Conservation (phyloP, 2,888 invertebrate species). For the Drosophila lutescens region DNA sequence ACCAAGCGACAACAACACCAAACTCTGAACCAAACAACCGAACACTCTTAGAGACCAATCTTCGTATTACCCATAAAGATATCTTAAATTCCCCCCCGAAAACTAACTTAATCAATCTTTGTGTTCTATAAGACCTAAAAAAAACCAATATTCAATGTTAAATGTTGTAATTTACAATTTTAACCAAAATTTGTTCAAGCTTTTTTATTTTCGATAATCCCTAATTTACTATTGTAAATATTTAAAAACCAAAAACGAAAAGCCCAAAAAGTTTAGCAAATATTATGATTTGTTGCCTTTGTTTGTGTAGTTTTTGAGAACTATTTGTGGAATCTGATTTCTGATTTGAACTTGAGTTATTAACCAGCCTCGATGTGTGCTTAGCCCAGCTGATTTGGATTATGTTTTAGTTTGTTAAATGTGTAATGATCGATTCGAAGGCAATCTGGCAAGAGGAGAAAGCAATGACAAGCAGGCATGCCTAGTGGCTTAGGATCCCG, state of each 20-base stretch:
- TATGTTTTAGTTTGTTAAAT: conserved; percentile 31
- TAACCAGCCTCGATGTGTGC: conserved; percentile 56
- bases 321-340: conserved; percentile 23
- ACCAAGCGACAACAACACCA: conserved; percentile 60
- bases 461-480: conserved; percentile 25
- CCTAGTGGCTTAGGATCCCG: conserved; percentile 32
- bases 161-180: conserved; percentile 73
- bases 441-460: conserved; percentile 19
- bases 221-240: conserved; percentile 37
- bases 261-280: conserved; percentile 17
- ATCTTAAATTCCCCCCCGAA: conserved; percentile 38
- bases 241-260: conserved; percentile 21
- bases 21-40: conserved; percentile 45
- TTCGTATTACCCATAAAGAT: conserved; percentile 61
- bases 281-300: conserved; percentile 36
- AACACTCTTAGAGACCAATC: conserved; percentile 53
- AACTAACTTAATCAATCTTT: conserved; percentile 41
- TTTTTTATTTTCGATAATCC: conserved; percentile 21
- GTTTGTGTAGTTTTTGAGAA: conserved; percentile 33
- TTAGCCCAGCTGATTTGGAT: conserved; percentile 69
- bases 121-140: conserved; percentile 33
- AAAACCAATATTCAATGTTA: conserved; percentile 71
- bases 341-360: conserved; percentile 34
- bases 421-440: conserved; percentile 12
- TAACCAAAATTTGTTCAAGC: conserved; percentile 34